phyloP scores from a whole-genome alignment of 30 jellyfish, hydroid and myxozoan genomes.

The Aurelia aurita region DNA sequence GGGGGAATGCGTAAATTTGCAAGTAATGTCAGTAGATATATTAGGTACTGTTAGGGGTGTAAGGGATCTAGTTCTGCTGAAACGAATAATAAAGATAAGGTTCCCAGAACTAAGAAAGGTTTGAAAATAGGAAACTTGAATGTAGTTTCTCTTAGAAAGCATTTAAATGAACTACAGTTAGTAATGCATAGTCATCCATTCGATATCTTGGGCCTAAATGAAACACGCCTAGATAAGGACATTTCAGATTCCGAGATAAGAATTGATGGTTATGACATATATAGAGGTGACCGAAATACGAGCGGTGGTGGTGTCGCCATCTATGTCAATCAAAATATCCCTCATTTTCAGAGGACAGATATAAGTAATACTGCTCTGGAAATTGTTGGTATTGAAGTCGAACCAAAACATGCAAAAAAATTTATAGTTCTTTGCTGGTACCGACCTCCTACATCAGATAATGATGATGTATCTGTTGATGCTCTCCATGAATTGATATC shows the following conservation, averaged over 20 bases:
- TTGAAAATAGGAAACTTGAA: conserved; percentile 20
- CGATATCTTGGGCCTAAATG: conserved; percentile 49
- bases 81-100: neutral
- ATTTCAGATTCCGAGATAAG: no score
- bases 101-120: conserved; percentile 21
- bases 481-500: neutral
- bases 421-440: conserved; percentile 36
- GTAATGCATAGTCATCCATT: conserved; percentile 29
- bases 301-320: conserved; percentile 43
- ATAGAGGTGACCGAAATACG: conserved; percentile 35
- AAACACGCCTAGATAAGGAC: conserved; percentile 21
- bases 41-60: no score
- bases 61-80: conserved; percentile 21
- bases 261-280: conserved; percentile 38
- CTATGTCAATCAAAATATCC: conserved; percentile 10
- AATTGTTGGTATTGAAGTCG: conserved; percentile 6
- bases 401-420: conserved; percentile 20
- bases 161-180: conserved; percentile 18
- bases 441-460: conserved; percentile 41
- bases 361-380: conserved; percentile 36
- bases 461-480: conserved; percentile 5
- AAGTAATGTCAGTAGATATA: no score
- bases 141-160: conserved; percentile 20
- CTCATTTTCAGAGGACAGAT: conserved; percentile 17
- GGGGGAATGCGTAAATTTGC: no score